Conservation (phyloP, 1,140 invertebrate species). For the Drosophila nannoptera region DNA sequence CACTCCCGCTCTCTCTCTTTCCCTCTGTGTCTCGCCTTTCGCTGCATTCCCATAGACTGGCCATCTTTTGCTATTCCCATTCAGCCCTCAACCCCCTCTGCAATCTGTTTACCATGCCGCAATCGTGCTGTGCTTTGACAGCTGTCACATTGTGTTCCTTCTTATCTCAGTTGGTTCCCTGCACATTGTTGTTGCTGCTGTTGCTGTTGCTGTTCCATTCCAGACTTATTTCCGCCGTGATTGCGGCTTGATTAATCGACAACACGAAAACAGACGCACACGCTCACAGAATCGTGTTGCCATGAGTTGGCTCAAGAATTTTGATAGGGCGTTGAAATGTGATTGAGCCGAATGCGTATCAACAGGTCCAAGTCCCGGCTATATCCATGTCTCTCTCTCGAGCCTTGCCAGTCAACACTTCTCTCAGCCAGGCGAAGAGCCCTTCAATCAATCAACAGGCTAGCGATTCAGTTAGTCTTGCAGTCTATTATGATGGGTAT, state of each 20-base stretch:
- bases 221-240: constrained; percentile 39
- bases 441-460: background rate
- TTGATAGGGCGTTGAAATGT: background rate
- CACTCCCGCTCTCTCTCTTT: background rate
- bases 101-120: constrained; percentile 4
- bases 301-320: no score
- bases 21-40: no score
- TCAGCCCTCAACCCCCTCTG: constrained; percentile 1
- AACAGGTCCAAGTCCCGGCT: background rate
- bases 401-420: background rate
- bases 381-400: background rate
- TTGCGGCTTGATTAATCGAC: constrained; percentile 16
- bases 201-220: constrained; percentile 20
- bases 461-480: no score
- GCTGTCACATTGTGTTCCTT: constrained; percentile 62
- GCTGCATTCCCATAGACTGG: constrained; percentile 32
- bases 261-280: background rate
- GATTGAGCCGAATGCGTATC: background rate
- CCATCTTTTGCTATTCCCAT: constrained; percentile 4
- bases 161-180: constrained; percentile 28
- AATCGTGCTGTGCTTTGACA: constrained; percentile 63
- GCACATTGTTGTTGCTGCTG: constrained; percentile 23
- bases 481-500: no score
- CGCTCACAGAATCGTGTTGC: background rate
- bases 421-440: background rate